phyloP scores from a whole-genome alignment of 2,113 vertebrate genomes.

The Neomonachus schauinslandi region DNA sequence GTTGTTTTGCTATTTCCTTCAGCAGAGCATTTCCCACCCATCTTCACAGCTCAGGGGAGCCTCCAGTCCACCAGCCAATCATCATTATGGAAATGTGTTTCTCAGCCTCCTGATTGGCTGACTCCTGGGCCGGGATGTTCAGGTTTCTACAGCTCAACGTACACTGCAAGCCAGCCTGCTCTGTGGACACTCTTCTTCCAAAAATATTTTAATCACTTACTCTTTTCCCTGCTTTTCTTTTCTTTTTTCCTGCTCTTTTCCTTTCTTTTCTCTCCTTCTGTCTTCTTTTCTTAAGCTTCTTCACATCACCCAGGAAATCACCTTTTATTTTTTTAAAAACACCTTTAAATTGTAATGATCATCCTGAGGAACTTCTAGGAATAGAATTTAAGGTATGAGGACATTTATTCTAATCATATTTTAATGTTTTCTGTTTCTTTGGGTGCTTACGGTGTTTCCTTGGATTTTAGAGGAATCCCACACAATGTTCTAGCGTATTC shows the following conservation, averaged over 20 bases:
- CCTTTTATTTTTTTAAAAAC: not conserved
- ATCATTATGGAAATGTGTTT: constrained; percentile 73
- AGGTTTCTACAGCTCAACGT: not conserved
- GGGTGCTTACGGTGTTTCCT: not conserved
- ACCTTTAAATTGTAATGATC: not conserved
- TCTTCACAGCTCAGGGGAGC: constrained; percentile 37
- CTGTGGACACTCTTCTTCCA: not conserved
- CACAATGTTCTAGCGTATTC: not conserved
- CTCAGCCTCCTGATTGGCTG: constrained; percentile 77
- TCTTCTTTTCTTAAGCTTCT: not conserved
- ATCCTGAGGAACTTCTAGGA: not conserved
- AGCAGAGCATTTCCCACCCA: not conserved
- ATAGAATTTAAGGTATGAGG: not conserved
- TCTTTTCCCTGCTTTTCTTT: not conserved
- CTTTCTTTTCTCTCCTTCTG: not conserved
- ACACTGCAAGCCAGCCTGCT: not conserved
- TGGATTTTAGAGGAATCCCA: constrained; percentile 37
- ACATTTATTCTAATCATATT: constrained; percentile 3
- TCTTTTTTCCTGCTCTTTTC: not conserved
- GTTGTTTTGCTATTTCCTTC: constrained; percentile 42
- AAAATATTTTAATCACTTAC: not conserved
- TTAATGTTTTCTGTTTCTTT: constrained; percentile 32
- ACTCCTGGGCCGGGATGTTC: not conserved
- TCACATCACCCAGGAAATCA: not conserved
- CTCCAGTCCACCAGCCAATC: constrained; percentile 74